Conservation (phyloP, 2,113 vertebrate genomes). For the Silurus meridionalis region DNA sequence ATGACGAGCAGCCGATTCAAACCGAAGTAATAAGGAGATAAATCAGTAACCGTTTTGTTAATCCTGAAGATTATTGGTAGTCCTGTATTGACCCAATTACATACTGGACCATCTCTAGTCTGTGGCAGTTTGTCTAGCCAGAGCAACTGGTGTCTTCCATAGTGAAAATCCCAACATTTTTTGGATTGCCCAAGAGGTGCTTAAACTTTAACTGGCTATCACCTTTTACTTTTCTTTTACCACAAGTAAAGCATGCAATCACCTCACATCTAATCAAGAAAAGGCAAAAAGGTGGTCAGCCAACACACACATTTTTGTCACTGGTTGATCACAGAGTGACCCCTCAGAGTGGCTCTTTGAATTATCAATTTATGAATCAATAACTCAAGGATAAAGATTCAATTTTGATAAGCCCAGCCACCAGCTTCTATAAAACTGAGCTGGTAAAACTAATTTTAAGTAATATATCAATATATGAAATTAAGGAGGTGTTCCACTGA, state of each 20-base stretch:
- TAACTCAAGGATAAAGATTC: background rate
- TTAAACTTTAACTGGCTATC: background rate
- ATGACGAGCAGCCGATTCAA: no score
- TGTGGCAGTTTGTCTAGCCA: background rate
- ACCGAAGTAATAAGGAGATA: no score
- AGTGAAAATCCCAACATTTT: background rate
- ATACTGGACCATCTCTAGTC: background rate
- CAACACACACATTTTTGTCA: background rate
- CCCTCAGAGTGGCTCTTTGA: background rate
- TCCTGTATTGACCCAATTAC: no score
- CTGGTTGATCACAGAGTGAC: background rate
- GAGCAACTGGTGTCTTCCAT: background rate
- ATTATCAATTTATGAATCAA: background rate
- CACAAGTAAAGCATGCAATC: background rate
- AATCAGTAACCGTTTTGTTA: no score
- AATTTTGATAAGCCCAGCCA: background rate
- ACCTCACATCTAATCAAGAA: background rate
- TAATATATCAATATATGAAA: no score
- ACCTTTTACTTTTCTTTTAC: background rate
- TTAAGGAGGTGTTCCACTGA: background rate
- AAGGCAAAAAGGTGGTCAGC: background rate
- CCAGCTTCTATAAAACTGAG: background rate
- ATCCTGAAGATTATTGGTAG: no score
- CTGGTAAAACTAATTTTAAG: background rate
- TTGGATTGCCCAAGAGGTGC: background rate